A percentile compares a stretch with the other conserved stretches of the same genome.
Evolutionary conservation across 1,140 invertebrate genomes (phyloP).

Genomic region (Drosophila sp.): DNA sequence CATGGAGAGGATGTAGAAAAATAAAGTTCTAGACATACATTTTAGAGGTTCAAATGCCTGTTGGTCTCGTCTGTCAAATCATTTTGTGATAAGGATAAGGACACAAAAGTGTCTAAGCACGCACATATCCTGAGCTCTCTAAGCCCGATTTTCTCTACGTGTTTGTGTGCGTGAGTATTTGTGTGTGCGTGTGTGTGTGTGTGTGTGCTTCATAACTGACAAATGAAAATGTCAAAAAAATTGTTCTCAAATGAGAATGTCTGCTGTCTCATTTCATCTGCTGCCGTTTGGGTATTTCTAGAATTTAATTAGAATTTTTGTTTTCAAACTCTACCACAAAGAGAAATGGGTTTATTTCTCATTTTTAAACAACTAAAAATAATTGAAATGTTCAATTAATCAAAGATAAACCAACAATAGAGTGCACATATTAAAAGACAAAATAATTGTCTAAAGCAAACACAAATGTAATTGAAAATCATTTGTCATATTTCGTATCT

Average conservation of each 20-base stretch:
- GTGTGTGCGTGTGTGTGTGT: slow-evolving; percentile 13
- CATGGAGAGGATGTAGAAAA: background rate
- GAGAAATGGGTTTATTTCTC: background rate
- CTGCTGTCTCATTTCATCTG: slow-evolving; percentile 32
- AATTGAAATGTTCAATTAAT: slow-evolving; percentile 13
- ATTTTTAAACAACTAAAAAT: slow-evolving; percentile 1
- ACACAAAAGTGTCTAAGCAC: slow-evolving; percentile 43
- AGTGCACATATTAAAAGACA: slow-evolving; percentile 15
- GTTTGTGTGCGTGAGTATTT: background rate
- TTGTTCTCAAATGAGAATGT: slow-evolving; percentile 64
- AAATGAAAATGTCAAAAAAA: slow-evolving; percentile 80
- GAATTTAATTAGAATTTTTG: slow-evolving; percentile 68
- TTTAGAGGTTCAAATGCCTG: slow-evolving; percentile 57
- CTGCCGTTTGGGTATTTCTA: slow-evolving; percentile 10
- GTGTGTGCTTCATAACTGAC: slow-evolving; percentile 70
- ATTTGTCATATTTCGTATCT: background rate
- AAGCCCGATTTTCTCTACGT: background rate
- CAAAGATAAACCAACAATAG: background rate
- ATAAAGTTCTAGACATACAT: slow-evolving; percentile 24
- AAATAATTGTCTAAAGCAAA: slow-evolving; percentile 10
- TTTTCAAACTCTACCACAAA: slow-evolving; percentile 7
- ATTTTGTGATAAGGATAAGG: slow-evolving; percentile 74
- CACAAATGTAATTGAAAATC: background rate
- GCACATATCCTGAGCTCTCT: slow-evolving; percentile 45
- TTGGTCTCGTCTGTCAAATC: slow-evolving; percentile 75